A percentile compares a stretch with the other conserved stretches of the same genome.
Evolutionary conservation across 2,113 vertebrate genomes (phyloP).

Genomic region (Neotragus pygmaeus): DNA sequence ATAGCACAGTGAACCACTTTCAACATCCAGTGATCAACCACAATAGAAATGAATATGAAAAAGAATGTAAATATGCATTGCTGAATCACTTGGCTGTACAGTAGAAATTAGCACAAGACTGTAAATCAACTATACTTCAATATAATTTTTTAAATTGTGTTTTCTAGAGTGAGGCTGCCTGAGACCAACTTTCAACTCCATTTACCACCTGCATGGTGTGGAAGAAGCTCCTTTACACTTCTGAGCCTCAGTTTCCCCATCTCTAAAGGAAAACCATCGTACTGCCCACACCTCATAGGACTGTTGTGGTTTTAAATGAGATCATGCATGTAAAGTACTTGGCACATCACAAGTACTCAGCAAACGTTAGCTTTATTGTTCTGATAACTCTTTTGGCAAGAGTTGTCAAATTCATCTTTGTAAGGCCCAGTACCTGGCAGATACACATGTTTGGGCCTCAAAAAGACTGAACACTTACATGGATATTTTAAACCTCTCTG

Average conservation of each 20-base stretch:
- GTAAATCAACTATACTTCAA: neutral
- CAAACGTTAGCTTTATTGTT: neutral
- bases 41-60: neutral
- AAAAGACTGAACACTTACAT: neutral
- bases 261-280: fast-evolving
- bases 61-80: neutral
- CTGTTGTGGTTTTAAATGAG: neutral
- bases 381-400: neutral
- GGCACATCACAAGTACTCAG: neutral
- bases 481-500: neutral
- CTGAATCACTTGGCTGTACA: neutral
- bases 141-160: neutral
- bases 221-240: no score
- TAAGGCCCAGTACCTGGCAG: neutral
- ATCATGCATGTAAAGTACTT: neutral
- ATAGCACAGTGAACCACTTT: neutral
- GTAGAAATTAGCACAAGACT: neutral
- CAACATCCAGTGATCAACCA: neutral
- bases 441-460: neutral
- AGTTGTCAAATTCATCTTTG: neutral
- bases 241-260: neutral
- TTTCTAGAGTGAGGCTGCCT: neutral
- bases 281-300: neutral
- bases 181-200: neutral
- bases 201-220: neutral